Evolutionary conservation across 2,888 invertebrate genomes (phyloP).

Genomic region (Malachius bipustulatus): DNA sequence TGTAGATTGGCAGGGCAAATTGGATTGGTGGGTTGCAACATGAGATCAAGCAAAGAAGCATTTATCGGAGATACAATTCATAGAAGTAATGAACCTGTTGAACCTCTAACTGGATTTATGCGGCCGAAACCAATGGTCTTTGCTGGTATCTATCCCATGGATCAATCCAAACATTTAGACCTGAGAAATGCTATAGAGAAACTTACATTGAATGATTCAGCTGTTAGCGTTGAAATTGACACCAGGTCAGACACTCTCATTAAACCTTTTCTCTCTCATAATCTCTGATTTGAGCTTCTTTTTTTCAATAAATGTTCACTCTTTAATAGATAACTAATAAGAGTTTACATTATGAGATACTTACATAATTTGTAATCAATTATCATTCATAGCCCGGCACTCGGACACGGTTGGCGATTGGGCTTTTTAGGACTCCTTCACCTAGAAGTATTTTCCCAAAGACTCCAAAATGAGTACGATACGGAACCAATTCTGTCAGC

Average conservation of each 20-base stretch:
- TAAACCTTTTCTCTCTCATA: background rate
- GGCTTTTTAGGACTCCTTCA: slow-evolving; percentile 80
- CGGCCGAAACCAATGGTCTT: slow-evolving; percentile 70
- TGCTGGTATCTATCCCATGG: slow-evolving; percentile 83
- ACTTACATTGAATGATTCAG: slow-evolving; percentile 86
- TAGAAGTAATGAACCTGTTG: slow-evolving; percentile 41
- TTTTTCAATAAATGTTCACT: no score
- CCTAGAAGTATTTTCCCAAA: slow-evolving; percentile 78
- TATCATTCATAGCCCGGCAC: slow-evolving; percentile 63
- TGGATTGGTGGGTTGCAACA: slow-evolving; percentile 74
- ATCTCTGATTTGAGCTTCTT: slow-evolving; percentile 7
- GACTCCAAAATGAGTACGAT: slow-evolving; percentile 72
- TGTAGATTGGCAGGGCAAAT: slow-evolving; percentile 78
- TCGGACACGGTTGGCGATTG: slow-evolving; percentile 80
- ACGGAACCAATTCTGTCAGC: slow-evolving; percentile 73
- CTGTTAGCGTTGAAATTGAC: slow-evolving; percentile 71
- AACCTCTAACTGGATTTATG: slow-evolving; percentile 52
- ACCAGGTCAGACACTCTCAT: slow-evolving; percentile 50
- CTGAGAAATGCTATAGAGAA: slow-evolving; percentile 79
- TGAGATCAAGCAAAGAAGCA: slow-evolving; percentile 62
- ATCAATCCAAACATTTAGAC: slow-evolving; percentile 69
- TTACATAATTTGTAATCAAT: no score
- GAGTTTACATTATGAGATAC: no score
- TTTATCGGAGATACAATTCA: slow-evolving; percentile 67
- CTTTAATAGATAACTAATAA: no score